Percentiles rank a stretch among this genome's conserved stretches.
Conservation (phyloP, 2,888 invertebrate species). For the Hoplodrina blanda region DNA sequence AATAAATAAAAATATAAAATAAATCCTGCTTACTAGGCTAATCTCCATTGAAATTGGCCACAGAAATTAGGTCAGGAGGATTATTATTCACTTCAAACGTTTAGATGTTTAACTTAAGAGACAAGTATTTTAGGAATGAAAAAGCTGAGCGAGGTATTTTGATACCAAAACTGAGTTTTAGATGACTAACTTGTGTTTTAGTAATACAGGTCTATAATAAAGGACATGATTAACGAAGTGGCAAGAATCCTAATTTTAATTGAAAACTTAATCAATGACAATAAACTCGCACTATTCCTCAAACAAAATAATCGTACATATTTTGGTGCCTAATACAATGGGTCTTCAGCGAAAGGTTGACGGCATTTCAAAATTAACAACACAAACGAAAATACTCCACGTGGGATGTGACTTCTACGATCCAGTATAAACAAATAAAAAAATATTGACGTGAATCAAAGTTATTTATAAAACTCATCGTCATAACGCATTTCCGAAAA, state of each 20-base stretch:
- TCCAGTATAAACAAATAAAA: constrained; percentile 41
- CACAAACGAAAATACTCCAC: constrained; percentile 5
- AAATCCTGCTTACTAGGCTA: too few relatives aligned
- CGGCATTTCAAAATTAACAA: background rate
- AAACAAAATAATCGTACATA: too few relatives aligned
- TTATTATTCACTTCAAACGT: too few relatives aligned
- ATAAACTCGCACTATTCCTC: too few relatives aligned
- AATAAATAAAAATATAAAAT: too few relatives aligned
- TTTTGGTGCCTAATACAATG: background rate
- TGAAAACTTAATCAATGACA: too few relatives aligned
- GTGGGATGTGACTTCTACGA: constrained; percentile 34
- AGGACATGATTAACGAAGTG: background rate
- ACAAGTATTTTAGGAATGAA: too few relatives aligned
- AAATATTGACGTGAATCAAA: constrained; percentile 58
- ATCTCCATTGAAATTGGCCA: too few relatives aligned
- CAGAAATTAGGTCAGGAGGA: too few relatives aligned
- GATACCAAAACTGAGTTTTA: too few relatives aligned
- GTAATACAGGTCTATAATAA: background rate
- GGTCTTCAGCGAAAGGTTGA: background rate
- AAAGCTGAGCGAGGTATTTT: too few relatives aligned
- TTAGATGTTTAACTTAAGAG: too few relatives aligned
- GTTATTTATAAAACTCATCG: constrained; percentile 59
- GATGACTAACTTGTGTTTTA: background rate
- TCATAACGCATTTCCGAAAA: constrained; percentile 66
- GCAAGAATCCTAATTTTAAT: background rate